Conservation (phyloP, 2,888 invertebrate species). For the Trisateles emortualis region DNA sequence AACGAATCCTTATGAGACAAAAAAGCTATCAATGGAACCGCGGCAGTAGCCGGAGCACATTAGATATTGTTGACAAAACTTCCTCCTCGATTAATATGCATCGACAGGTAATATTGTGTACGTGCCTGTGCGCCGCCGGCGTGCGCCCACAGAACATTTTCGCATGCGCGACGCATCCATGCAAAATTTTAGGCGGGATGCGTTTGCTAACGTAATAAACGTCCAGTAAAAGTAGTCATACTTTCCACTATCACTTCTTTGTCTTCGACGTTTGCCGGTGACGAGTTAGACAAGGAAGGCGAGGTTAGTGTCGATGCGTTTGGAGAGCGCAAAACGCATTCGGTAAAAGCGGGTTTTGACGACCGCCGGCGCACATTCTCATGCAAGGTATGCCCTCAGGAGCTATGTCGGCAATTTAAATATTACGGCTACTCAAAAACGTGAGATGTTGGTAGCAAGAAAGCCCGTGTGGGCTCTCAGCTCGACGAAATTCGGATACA, state of each 20-base stretch:
- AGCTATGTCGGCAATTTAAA: slow-evolving; percentile 86
- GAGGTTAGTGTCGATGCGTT: slow-evolving; percentile 66
- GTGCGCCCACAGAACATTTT: slow-evolving; percentile 62
- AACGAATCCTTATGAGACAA: slow-evolving; percentile 56
- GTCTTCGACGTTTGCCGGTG: slow-evolving; percentile 60
- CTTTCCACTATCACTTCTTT: slow-evolving; percentile 76
- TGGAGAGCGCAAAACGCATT: slow-evolving; percentile 79
- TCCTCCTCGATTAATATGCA: slow-evolving; percentile 85
- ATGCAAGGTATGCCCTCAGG: slow-evolving; percentile 84
- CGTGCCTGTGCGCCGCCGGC: slow-evolving; percentile 74
- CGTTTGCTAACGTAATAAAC: slow-evolving; percentile 76
- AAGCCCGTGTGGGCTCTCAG: slow-evolving; percentile 79
- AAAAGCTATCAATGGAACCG: slow-evolving; percentile 83
- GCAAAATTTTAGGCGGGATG: slow-evolving; percentile 87
- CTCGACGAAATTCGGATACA: slow-evolving; percentile 75
- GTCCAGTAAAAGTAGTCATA: slow-evolving; percentile 74
- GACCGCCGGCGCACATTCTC: slow-evolving; percentile 83
- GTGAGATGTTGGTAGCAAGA: slow-evolving; percentile 84
- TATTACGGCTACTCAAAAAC: slow-evolving; percentile 86
- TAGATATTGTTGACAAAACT: slow-evolving; percentile 87
- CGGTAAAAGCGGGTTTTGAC: slow-evolving; percentile 83
- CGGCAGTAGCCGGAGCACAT: slow-evolving; percentile 80
- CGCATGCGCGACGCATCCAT: slow-evolving; percentile 84
- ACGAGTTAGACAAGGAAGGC: slow-evolving; percentile 77
- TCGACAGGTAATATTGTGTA: slow-evolving; percentile 81